Base-by-base conservation (phyloP, 2,888 invertebrate genomes). In the Diaprepes abbreviatus region DNA sequence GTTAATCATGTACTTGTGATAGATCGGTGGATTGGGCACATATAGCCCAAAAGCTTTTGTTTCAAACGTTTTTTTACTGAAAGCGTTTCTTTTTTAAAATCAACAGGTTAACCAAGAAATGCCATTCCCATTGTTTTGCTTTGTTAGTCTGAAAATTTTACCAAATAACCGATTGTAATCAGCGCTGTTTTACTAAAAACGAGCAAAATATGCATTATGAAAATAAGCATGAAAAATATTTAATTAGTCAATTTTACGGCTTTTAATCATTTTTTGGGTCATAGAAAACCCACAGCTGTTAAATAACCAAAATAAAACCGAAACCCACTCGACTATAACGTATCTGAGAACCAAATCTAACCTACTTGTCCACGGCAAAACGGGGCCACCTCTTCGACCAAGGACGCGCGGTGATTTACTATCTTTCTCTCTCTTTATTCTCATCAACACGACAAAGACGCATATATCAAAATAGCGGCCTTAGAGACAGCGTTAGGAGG, bases 381-480 rank as follows among this genome's bases (percentile, higher is more conserved):
- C 65, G 65, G 58, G 65, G 65, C 50, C 65, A 50, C 65, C 50
- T 58, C 50, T 66, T 10, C 14, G 24, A 43, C 9, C 65, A 66
- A 66, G 65, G 65, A 48, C 65, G 65, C n/a, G 21, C 33, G 12
- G 17, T 14, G 33, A 55, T 43, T 31, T 7, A 16, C 33, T 58
- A 19, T n/a, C 33, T 52, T 28, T 19, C 33, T 66, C 66, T 66
- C 59, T 52, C 9, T 65, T 28, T 58, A 28, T n/a, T 5, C 19
- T 17, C 7, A 24, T 24, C 4, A 9, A 19, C 21, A 12, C 12
- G 55, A 65, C 45, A 16, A 33, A 35, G 45, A 55, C 45, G 35
- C 10, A 19, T 12, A n/a, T 4, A 36, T 17, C 7, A 1, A 16
- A 21, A 7, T 21, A 36, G 3, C 54, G 36, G 6, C 38, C 38